Conservation (phyloP, 2,888 invertebrate species). For the Hypercompe scribonia region DNA sequence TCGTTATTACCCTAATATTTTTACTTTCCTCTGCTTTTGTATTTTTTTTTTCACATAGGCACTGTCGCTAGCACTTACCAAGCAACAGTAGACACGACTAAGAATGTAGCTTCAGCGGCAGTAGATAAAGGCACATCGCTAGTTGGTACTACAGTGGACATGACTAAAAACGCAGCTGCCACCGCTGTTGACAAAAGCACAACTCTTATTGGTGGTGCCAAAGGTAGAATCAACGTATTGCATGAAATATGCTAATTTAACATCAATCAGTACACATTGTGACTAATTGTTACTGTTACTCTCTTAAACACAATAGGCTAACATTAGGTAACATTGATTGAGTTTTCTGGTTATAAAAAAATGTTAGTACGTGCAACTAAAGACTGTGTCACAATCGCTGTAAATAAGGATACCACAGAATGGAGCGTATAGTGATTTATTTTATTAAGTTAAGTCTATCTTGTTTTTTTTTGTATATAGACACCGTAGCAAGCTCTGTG, state of each 20-base stretch:
- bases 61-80: slow-evolving; percentile 61
- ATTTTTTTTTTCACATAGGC: slow-evolving; percentile 43
- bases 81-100: slow-evolving; percentile 55
- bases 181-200: slow-evolving; percentile 63
- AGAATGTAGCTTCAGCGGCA: slow-evolving; percentile 52
- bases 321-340: no score
- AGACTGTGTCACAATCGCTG: slow-evolving; percentile 60
- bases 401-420: slow-evolving; percentile 63
- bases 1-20: background rate
- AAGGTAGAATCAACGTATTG: slow-evolving; percentile 46
- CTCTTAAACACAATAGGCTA: no score
- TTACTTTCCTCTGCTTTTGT: background rate
- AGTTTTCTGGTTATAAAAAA: no score
- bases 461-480: slow-evolving; percentile 14
- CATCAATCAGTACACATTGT: no score
- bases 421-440: slow-evolving; percentile 45
- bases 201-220: slow-evolving; percentile 49
- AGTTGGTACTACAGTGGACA: slow-evolving; percentile 40
- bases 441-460: no score
- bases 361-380: slow-evolving; percentile 49
- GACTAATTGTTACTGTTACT: no score
- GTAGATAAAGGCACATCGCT: slow-evolving; percentile 56
- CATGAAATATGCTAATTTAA: no score
- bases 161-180: slow-evolving; percentile 63
- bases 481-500: slow-evolving; percentile 46